phyloP scores from a whole-genome alignment of 2,113 vertebrate species.

The Equus quagga region DNA sequence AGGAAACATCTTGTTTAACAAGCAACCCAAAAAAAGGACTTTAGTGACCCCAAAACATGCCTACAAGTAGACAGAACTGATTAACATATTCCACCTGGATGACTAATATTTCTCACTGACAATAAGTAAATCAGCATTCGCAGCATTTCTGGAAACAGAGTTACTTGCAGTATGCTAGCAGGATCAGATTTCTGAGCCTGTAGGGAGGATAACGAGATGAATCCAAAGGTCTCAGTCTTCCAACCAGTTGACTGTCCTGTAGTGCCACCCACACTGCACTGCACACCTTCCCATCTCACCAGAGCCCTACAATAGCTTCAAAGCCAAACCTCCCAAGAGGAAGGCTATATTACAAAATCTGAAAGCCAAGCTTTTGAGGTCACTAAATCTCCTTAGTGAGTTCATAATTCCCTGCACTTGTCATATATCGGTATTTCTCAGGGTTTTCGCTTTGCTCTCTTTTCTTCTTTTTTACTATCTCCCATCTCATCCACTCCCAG shows the following conservation, averaged over 20 bases:
- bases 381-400: neutral
- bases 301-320: neutral
- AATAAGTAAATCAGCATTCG: neutral
- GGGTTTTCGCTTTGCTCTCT: neutral
- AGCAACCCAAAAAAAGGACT: neutral
- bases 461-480: neutral
- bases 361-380: neutral
- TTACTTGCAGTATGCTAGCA: neutral
- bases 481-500: neutral
- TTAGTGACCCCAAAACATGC: neutral
- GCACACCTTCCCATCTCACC: neutral
- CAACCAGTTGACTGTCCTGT: neutral
- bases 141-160: neutral
- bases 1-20: neutral
- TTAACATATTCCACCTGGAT: neutral
- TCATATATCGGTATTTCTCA: neutral
- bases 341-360: neutral
- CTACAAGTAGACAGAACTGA: neutral
- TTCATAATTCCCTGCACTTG: neutral
- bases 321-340: neutral
- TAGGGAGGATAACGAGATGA: neutral
- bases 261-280: neutral
- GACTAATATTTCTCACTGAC: conserved; percentile 14
- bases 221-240: neutral
- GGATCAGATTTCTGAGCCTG: neutral